phyloP scores from a whole-genome alignment of 2,888 invertebrate genomes.

The Drosophila nr. medialis region DNA sequence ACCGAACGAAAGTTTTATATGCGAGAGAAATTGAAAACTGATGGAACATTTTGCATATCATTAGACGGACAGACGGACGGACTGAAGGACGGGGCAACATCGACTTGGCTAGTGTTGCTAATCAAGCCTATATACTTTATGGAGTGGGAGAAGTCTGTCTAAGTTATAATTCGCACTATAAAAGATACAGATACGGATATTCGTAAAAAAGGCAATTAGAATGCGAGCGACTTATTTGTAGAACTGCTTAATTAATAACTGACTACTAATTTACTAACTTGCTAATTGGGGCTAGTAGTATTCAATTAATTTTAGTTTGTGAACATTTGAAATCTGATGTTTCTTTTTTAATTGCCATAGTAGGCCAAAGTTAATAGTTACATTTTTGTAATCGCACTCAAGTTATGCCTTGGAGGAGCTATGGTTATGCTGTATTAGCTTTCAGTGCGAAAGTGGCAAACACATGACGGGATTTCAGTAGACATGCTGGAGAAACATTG shows the following conservation, averaged over 20 bases:
- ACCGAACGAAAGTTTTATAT: neutral
- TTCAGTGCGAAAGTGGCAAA: neutral
- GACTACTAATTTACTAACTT: neutral
- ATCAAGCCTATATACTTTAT: neutral
- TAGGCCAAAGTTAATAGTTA: neutral
- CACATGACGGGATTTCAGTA: constrained; percentile 8
- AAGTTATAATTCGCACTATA: neutral
- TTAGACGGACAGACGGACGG: neutral
- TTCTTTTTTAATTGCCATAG: neutral
- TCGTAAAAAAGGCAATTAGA: neutral
- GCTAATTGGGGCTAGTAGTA: neutral
- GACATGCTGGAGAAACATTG: constrained; percentile 1
- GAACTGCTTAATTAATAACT: neutral
- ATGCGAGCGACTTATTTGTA: constrained; percentile 1
- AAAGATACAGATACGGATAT: neutral
- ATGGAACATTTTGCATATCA: neutral
- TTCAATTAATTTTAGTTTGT: neutral
- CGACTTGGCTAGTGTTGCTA: neutral
- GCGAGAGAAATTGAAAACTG: too few relatives aligned
- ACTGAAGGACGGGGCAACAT: neutral
- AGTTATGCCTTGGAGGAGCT: neutral
- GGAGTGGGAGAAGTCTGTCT: neutral
- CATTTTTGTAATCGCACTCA: neutral
- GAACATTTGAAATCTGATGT: neutral
- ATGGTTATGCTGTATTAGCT: neutral